A percentile compares a stretch with the other conserved stretches of the same genome.
Conservation (phyloP, 2,113 vertebrate genomes). For the Alligator sinensis region DNA sequence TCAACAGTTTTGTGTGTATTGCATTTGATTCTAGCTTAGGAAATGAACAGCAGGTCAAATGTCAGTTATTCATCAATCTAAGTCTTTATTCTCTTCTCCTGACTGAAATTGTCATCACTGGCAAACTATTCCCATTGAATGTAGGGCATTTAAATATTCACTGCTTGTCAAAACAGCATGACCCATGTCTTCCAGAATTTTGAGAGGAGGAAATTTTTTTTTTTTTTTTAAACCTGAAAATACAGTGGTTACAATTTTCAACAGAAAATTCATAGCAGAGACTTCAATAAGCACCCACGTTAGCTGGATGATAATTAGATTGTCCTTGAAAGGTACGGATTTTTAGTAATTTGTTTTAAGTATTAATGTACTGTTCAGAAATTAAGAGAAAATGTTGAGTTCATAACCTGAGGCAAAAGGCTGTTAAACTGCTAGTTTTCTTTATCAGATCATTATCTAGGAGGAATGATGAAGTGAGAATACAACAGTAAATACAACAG, state of each 20-base stretch:
- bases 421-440: background rate
- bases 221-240: conserved; percentile 10
- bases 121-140: conserved; percentile 47
- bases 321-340: background rate
- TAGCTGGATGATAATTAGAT: background rate
- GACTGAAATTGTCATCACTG: conserved; percentile 50
- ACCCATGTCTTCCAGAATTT: conserved; percentile 33
- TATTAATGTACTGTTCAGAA: conserved; percentile 37
- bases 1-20: conserved; percentile 12
- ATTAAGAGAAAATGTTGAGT: background rate
- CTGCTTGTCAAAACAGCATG: conserved; percentile 14
- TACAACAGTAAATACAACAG: background rate
- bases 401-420: background rate
- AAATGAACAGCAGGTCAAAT: conserved; percentile 60
- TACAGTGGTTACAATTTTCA: background rate
- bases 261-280: background rate
- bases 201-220: background rate
- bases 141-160: conserved; percentile 51
- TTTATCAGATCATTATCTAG: background rate
- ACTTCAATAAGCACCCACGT: background rate
- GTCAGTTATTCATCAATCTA: conserved; percentile 55
- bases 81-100: conserved; percentile 65
- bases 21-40: conserved; percentile 47
- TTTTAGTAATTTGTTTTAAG: conserved; percentile 12
- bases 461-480: background rate